Evolutionary conservation across 2,797 vertebrate species (phyloP).

Genomic region (Arctocebus calabarensis): DNA sequence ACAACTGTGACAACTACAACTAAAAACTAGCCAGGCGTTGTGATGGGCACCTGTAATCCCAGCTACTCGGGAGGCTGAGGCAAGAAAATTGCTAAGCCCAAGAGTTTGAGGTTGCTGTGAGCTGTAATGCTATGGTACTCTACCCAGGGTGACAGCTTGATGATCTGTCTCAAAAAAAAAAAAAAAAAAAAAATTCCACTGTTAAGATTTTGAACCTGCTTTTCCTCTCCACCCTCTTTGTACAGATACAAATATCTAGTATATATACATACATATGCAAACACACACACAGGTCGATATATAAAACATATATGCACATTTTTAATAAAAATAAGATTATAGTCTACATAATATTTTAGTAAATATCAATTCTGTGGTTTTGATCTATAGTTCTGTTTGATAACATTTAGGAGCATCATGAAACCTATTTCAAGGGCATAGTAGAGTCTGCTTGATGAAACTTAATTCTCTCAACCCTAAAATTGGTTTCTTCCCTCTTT

Average conservation of each 20-base stretch:
- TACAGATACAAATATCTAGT: not conserved
- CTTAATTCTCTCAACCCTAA: slow-evolving; percentile 52
- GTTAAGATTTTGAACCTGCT: slow-evolving; percentile 9
- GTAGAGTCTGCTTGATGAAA: slow-evolving; percentile 29
- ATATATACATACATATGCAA: not conserved
- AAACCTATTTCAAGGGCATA: slow-evolving; percentile 33
- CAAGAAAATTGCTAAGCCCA: too few relatives aligned
- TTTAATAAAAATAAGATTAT: slow-evolving; percentile 16
- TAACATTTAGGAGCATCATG: not conserved
- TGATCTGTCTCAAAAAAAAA: too few relatives aligned
- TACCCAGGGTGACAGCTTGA: too few relatives aligned
- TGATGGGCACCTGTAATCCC: too few relatives aligned
- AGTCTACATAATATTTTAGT: not conserved
- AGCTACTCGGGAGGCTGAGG: too few relatives aligned
- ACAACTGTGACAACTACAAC: too few relatives aligned
- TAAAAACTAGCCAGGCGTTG: too few relatives aligned
- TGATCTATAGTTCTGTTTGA: slow-evolving; percentile 1
- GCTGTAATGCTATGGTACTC: too few relatives aligned
- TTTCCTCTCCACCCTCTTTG: not conserved
- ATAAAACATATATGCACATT: not conserved
- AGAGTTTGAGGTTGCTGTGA: too few relatives aligned
- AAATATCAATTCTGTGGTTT: not conserved
- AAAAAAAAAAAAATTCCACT: not conserved
- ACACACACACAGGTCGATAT: not conserved
- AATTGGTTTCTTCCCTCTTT: not conserved